Evolutionary conservation across 2,797 vertebrate species (phyloP), one percentile per base, ranked within the genome.

Genomic region (Anguilla megastoma): DNA sequence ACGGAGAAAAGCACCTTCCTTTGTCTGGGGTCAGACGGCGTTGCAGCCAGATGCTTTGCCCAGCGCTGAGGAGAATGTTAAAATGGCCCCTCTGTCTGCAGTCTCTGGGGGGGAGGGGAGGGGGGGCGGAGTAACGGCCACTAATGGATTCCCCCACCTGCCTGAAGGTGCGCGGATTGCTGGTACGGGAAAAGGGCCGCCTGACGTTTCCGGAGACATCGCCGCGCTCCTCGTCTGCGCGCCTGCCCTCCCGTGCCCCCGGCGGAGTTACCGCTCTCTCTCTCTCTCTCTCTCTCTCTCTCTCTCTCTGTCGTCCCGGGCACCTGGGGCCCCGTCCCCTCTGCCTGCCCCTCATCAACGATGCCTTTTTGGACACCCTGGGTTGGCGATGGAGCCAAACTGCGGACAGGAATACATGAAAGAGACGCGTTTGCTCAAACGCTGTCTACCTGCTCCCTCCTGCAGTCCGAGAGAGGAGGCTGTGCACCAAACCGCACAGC

Each of bases 21-120:
- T 95, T 96, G 95, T 96, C 93, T 93, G 92, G 92, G 94, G 93
- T 95, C 94, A 95, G 95, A 94, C 92, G 88, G 93, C 92, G 93
- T 94, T 95, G 93, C 95, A 93, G 94, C 92, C 93, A 94, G 94
- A 94, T 94, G 94, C 94, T 94, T 93, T 93, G 91, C 94, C 94
- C 92, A 91, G 91, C 92, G 94, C 93, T 92, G 92, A 94, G 93
- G 93, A 93, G 94, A 95, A 95, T 95, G 93, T 95, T 96, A 95
- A 96, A 95, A 94, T 91, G 92, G 89, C 93, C 58, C 58, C 85
- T 85, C 74, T 85, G 83, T 27, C 45, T 60, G 58, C 33, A 56
- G 71, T 94, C 94, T 93, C 94, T 90, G 90, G 94, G 36, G 92
- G 93, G 10, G 18, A 1, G 3, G 14, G 83, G 2, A n/a, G 16